Evolutionary conservation across 2,888 invertebrate genomes (phyloP).

Genomic region (Seladonia tumulorum): DNA sequence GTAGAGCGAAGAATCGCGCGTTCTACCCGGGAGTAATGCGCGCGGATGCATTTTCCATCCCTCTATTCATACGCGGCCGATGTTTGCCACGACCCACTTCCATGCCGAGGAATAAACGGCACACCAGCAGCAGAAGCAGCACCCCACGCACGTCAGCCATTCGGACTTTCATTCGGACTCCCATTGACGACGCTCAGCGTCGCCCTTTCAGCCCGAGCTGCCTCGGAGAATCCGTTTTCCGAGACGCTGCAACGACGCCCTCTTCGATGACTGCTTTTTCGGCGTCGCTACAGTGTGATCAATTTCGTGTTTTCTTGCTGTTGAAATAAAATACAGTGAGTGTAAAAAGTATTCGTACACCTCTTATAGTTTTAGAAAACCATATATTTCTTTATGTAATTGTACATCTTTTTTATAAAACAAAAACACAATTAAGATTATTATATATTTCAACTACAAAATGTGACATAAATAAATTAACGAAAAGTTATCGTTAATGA

Average conservation of each 20-base stretch:
- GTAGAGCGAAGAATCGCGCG: constrained; percentile 24
- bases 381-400: too few relatives aligned
- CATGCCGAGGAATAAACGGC: constrained; percentile 72
- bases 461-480: too few relatives aligned
- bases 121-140: constrained; percentile 40
- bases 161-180: constrained; percentile 52
- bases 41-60: constrained; percentile 65
- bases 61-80: constrained; percentile 69
- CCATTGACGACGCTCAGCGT: constrained; percentile 55
- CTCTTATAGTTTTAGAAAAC: too few relatives aligned
- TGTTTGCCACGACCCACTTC: constrained; percentile 74
- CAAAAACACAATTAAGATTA: too few relatives aligned
- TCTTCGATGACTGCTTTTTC: too few relatives aligned
- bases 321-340: too few relatives aligned
- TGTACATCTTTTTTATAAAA: too few relatives aligned
- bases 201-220: neutral
- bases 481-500: too few relatives aligned
- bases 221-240: neutral
- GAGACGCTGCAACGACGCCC: neutral
- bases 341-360: too few relatives aligned
- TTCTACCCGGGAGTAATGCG: constrained; percentile 41
- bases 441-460: too few relatives aligned
- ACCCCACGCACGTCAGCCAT: constrained; percentile 66
- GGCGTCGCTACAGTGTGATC: too few relatives aligned
- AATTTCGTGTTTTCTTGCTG: too few relatives aligned